Percentiles rank a stretch among this genome's conserved stretches.
Evolutionary conservation across 2,113 vertebrate species (phyloP).

Genomic region (Sylvilagus bachmani): DNA sequence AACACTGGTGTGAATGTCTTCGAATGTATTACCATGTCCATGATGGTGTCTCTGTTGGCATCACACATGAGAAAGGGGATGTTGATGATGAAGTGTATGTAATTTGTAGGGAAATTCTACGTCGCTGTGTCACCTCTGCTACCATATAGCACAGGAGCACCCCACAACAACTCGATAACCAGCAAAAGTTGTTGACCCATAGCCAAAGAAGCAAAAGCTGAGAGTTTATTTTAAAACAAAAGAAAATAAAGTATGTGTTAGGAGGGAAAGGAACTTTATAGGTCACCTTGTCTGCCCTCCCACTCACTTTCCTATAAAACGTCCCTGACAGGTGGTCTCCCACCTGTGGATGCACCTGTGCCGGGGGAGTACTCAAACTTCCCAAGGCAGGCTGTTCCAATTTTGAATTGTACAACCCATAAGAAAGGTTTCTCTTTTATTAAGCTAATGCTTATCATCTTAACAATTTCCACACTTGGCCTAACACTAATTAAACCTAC

Average conservation of each 20-base stretch:
- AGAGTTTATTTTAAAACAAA: constrained; percentile 6
- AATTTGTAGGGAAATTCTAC: neutral
- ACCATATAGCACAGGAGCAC: neutral
- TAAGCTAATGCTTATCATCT: neutral
- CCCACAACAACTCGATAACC: neutral
- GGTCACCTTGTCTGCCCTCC: neutral
- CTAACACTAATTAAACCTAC: neutral
- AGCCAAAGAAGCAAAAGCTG: neutral
- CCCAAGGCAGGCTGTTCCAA: neutral
- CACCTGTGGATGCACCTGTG: neutral
- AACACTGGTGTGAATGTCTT: neutral
- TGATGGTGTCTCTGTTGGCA: neutral
- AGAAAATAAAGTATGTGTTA: neutral
- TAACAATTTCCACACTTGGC: neutral
- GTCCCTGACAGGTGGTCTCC: neutral
- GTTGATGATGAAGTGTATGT: neutral
- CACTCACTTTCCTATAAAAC: neutral
- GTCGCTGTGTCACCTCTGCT: neutral
- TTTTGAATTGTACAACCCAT: neutral
- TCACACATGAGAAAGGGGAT: too few species aligned
- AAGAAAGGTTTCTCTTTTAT: neutral
- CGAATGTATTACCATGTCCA: neutral
- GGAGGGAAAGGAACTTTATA: neutral
- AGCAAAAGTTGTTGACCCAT: neutral
- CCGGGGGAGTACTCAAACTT: neutral